A percentile compares a stretch with the other conserved stretches of the same genome.
Evolutionary conservation across 2,113 vertebrate species (phyloP).

Genomic region (Mobula birostris): DNA sequence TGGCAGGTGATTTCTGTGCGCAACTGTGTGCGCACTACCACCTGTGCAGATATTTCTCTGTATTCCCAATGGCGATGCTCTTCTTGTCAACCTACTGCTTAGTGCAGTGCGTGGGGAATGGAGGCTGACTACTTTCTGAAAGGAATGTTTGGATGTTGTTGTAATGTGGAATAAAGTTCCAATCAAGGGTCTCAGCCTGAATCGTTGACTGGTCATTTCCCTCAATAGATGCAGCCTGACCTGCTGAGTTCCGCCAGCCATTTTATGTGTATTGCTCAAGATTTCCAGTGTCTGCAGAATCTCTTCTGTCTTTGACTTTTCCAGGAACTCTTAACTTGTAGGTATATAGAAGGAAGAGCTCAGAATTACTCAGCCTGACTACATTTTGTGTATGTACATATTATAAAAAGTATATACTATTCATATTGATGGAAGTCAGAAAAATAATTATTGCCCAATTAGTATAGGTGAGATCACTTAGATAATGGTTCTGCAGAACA

Average conservation of each 20-base stretch:
- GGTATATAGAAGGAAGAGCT: neutral
- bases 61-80: no score
- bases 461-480: no score
- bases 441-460: no score
- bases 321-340: neutral
- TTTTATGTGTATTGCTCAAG: no score
- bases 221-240: no score
- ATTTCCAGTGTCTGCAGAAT: no score
- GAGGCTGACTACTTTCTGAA: neutral
- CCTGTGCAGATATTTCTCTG: no score
- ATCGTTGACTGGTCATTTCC: no score
- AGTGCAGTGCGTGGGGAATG: neutral
- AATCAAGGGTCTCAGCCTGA: no score
- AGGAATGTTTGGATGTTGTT: neutral
- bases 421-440: neutral
- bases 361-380: no score
- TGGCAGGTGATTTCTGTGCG: conserved; percentile 1
- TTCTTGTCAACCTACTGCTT: neutral
- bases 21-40: neutral
- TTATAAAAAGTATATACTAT: neutral
- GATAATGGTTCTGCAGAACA: neutral
- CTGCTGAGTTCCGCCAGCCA: no score
- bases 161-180: neutral
- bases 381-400: neutral
- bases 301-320: neutral